Percentiles rank a stretch among this genome's conserved stretches.
Evolutionary conservation across 2,113 vertebrate species (phyloP).

Genomic region (Saiga tatarica): DNA sequence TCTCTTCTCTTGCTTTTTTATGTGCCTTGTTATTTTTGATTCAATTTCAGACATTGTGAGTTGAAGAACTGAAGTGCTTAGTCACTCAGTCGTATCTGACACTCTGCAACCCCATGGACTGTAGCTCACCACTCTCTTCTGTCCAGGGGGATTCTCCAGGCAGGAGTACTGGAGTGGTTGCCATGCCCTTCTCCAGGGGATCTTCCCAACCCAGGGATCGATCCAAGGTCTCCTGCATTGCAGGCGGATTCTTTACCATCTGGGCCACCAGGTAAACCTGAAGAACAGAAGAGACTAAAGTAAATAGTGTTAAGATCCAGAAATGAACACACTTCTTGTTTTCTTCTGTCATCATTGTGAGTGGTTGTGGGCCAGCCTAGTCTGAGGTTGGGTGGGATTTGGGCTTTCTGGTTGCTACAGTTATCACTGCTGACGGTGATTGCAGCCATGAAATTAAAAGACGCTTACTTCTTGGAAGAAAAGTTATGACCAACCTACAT

Average conservation of each 20-base stretch:
- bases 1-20: neutral
- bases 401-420: neutral
- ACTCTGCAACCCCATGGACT: neutral
- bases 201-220: neutral
- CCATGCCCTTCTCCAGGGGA: neutral
- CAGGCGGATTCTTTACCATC: neutral
- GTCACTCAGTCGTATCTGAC: neutral
- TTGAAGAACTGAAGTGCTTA: neutral
- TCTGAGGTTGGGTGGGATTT: neutral
- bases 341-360: neutral
- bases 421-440: neutral
- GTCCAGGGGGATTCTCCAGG: neutral
- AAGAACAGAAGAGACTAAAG: neutral
- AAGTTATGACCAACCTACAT: too few relatives aligned
- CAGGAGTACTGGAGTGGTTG: neutral
- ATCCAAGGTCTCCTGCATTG: neutral
- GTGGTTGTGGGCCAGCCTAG: neutral
- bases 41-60: neutral
- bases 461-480: too few relatives aligned
- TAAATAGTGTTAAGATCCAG: neutral
- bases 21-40: constrained; percentile 26
- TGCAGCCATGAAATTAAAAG: too few relatives aligned
- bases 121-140: neutral
- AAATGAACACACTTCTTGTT: neutral
- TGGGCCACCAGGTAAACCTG: neutral